These are phyloP conservation scores for Ypsolopha sequella DNA, from an alignment of 2,888 invertebrate species.

Conservation along the genomic window DNA sequence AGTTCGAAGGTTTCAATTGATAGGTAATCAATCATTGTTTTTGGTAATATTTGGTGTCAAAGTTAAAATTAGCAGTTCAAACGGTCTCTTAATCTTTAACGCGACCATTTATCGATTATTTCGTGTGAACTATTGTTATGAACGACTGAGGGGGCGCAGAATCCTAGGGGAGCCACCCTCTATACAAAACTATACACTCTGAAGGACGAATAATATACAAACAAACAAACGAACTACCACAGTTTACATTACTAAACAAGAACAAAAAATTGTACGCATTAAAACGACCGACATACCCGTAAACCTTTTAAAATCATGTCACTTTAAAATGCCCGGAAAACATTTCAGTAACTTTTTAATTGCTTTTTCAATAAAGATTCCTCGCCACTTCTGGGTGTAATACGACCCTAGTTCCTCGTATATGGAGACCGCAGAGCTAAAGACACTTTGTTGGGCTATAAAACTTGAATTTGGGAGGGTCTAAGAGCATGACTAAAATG, in stretches of 20 bases:
- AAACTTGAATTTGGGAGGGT: slow-evolving; percentile 9
- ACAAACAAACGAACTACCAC: slow-evolving; percentile 23
- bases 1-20: too few relatives aligned
- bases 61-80: too few relatives aligned
- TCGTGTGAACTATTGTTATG: slow-evolving; percentile 60
- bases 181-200: slow-evolving; percentile 11
- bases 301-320: too few relatives aligned
- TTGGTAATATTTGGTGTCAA: too few relatives aligned
- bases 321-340: too few relatives aligned
- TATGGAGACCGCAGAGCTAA: slow-evolving; percentile 9
- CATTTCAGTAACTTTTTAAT: too few relatives aligned
- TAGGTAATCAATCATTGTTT: too few relatives aligned
- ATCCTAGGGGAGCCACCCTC: slow-evolving; percentile 48
- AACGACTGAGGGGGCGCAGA: slow-evolving; percentile 44
- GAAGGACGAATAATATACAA: slow-evolving; percentile 13
- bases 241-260: slow-evolving; percentile 12
- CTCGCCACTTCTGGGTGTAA: too few relatives aligned
- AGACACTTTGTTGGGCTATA: background rate
- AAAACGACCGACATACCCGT: too few relatives aligned
- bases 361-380: too few relatives aligned
- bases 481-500: slow-evolving; percentile 15
- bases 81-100: slow-evolving; percentile 5
- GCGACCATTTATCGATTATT: slow-evolving; percentile 50
- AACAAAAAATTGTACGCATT: slow-evolving; percentile 6
- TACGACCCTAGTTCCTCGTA: too few relatives aligned